These are phyloP conservation scores for Ovibos moschatus DNA, from an alignment of 2,113 vertebrate genomes.

Conservation along the genomic window DNA sequence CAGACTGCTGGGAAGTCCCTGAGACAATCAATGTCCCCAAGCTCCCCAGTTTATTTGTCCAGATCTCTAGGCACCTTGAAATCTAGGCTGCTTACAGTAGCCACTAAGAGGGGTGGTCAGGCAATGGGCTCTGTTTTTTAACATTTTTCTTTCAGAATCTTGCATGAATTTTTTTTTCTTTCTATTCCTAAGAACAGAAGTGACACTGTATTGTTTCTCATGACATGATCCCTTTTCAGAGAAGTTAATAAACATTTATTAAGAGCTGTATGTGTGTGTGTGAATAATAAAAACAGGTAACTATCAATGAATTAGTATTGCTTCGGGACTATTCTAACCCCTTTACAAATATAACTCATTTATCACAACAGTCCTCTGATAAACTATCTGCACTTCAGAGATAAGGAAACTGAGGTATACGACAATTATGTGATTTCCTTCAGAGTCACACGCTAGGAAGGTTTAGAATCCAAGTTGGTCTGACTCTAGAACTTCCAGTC, in stretches of 20 bases:
- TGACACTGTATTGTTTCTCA: neutral
- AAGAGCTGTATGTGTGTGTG: neutral
- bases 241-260: neutral
- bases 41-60: neutral
- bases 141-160: neutral
- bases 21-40: neutral
- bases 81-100: neutral
- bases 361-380: neutral
- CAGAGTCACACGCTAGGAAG: neutral
- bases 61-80: neutral
- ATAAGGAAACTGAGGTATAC: neutral
- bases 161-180: neutral
- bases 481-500: neutral
- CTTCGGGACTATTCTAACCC: neutral
- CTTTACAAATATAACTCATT: neutral
- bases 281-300: neutral
- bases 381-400: neutral
- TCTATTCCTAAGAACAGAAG: neutral
- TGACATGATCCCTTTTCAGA: neutral
- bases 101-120: neutral
- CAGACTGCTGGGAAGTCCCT: neutral
- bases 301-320: neutral
- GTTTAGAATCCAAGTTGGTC: neutral
- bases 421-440: neutral
- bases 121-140: neutral